Evolutionary conservation across 1,140 invertebrate genomes (phyloP), one percentile per base, ranked within the genome.

Genomic region (Camponotus floridanus): DNA sequence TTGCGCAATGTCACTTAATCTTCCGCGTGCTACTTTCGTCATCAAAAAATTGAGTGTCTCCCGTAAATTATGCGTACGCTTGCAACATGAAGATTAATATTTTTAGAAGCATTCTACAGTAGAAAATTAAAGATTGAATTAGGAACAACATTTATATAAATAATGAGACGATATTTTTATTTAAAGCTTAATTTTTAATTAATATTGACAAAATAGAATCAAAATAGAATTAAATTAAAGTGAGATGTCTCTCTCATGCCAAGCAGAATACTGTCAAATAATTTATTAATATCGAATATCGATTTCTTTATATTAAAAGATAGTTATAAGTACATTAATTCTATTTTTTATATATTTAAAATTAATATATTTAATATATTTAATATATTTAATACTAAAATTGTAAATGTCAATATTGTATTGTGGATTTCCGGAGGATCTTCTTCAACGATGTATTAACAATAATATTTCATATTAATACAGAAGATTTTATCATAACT

Each of bases 211-310:
- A 33, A 55, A 6, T 11, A 48, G 8, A 71, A 61, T 1, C 26
- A 51, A 51, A 13, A 15, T 48, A 48, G 45, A 51, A 61, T 33
- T 45, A 2, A 26, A 84, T 21, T 18, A 15, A 51, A 26, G n/a
- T 48, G 8, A 36, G 4, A 51, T 51, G 13, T 51, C 18, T 48
- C 6, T 62, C 26, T 26, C n/a, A 13, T 45, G 3, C 11, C 45
- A 51, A 51, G 48, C 15, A 51, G 2, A 76, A 36, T 62, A 76
- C 64, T 62, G 8, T 76, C 51, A 64, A 67, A 57, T 68, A 79
- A 79, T 55, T 68, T 80, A 80, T 80, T 48, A 62, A 61, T 48
- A 78, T 64, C 45, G 9, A 18, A 21, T 61, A 73, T 36, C 13
- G 1, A 26, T 9, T 51, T 51, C 51, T 51, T 48, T 36, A 51